Percentiles rank a stretch among this genome's conserved stretches.
Conservation (phyloP, 2,113 vertebrate species). For the Perognathus longimembris region DNA sequence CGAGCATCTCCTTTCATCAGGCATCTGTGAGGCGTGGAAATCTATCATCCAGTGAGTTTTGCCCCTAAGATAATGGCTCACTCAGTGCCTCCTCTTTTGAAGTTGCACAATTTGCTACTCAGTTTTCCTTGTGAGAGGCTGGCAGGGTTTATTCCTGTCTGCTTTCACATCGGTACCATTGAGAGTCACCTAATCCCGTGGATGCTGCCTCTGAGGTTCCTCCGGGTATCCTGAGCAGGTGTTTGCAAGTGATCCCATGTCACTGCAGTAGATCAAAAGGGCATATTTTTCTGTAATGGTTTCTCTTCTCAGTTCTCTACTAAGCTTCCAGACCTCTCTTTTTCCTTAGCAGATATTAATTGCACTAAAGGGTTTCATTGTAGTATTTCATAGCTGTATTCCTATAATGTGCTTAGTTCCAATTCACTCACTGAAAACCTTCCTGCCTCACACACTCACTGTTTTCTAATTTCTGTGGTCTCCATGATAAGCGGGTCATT, state of each 20-base stretch:
- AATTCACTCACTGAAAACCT: not conserved
- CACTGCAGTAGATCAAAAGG: not conserved
- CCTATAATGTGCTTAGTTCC: too few relatives aligned
- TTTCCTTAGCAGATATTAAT: not conserved
- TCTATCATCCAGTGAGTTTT: constrained; percentile 11
- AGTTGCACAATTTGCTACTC: not conserved
- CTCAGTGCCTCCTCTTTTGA: not conserved
- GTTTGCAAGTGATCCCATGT: not conserved
- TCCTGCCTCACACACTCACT: not conserved
- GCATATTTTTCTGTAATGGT: not conserved
- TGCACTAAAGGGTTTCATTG: too few relatives aligned
- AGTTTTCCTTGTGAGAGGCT: not conserved
- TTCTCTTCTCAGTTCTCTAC: not conserved
- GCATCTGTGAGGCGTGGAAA: not conserved
- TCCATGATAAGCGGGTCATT: constrained; percentile 9
- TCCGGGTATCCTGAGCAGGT: not conserved
- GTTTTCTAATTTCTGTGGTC: not conserved
- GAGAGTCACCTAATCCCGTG: not conserved
- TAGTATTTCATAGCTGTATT: too few relatives aligned
- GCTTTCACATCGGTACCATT: not conserved
- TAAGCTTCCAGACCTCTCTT: not conserved
- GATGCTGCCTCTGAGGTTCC: not conserved
- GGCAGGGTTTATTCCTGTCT: not conserved
- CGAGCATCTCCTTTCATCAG: not conserved
- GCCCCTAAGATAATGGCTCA: not conserved